phyloP scores from a whole-genome alignment of 2,797 vertebrate genomes.

The Centroberyx gerrardi region DNA sequence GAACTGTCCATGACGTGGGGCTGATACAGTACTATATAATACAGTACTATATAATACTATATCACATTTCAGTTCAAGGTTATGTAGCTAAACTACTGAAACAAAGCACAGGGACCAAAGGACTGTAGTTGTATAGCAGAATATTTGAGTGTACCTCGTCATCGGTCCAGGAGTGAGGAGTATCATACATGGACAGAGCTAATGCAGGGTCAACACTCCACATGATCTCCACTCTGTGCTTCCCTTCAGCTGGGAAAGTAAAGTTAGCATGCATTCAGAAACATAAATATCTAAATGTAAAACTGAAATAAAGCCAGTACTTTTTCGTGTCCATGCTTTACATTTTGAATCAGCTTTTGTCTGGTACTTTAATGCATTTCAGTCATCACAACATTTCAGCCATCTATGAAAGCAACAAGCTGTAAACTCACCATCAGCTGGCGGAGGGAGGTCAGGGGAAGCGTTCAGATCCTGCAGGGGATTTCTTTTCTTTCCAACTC shows the following conservation, averaged over 20 bases:
- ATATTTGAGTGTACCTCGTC: conserved; percentile 58
- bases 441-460: conserved; percentile 36
- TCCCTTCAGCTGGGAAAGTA: conserved; percentile 43
- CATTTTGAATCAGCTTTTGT: background rate
- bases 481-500: conserved; percentile 19
- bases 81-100: background rate
- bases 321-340: too few relatives aligned
- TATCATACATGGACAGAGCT: conserved; percentile 89
- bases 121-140: too few relatives aligned
- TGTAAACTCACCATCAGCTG: conserved; percentile 37
- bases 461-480: conserved; percentile 72
- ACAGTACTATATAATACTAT: too few relatives aligned
- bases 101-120: background rate
- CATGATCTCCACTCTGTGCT: conserved; percentile 81
- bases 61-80: too few relatives aligned
- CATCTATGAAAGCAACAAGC: background rate
- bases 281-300: too few relatives aligned
- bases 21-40: too few relatives aligned
- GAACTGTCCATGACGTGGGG: too few relatives aligned
- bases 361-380: background rate
- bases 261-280: background rate
- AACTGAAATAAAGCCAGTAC: too few relatives aligned
- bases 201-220: conserved; percentile 95
- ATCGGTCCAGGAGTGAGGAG: conserved; percentile 58
- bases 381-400: background rate